Evolutionary conservation across 2,888 invertebrate genomes (phyloP), one percentile per base, ranked within the genome.

Genomic region (Eupithecia vulgata): DNA sequence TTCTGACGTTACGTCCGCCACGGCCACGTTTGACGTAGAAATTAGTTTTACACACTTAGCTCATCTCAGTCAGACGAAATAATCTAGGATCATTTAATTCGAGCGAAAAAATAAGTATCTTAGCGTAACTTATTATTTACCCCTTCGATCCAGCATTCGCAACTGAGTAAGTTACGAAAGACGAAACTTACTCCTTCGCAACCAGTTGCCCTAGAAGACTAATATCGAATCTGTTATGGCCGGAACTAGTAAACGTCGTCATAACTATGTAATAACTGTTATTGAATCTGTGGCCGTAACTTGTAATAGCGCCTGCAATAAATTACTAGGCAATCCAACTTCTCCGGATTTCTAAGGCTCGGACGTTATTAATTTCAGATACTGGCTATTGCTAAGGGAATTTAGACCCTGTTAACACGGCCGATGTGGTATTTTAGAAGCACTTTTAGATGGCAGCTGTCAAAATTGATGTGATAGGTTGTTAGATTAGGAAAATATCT

Each of bases 251-350:
- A 57, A 57, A 57, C 25, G 57, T 57, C 57, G 57, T 57, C 57
- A 25, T 57, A 57, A 57, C 25, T 57, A 57, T 25, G 13, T 57
- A 57, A 57, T 62, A 40, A 57, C 65, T 70, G 25, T 37, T 64
- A 62, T 34, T n/a, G 17, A 70, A 64, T 35, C 70, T 57, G 52
- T 72, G 69, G 57, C 69, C 69, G 61, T 67, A 75, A 75, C 72
- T 75, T 75, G 75, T 70, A 72, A 72, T 72, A 72, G 71, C 48
- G 70, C 57, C 69, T 42, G 70, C 59, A 70, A 75, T 75, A 72
- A 75, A 72, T 72, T 70, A 72, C 70, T 30, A 62, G 70, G 59
- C 75, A 72, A 75, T 75, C 72, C 75, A 75, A 75, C 40, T 75
- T 75, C 64, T 59, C 65, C 70, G 21, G 8, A 70, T 72, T 75